Conservation (phyloP, 2,113 vertebrate species). For the Daphoenositta chrysoptera region DNA sequence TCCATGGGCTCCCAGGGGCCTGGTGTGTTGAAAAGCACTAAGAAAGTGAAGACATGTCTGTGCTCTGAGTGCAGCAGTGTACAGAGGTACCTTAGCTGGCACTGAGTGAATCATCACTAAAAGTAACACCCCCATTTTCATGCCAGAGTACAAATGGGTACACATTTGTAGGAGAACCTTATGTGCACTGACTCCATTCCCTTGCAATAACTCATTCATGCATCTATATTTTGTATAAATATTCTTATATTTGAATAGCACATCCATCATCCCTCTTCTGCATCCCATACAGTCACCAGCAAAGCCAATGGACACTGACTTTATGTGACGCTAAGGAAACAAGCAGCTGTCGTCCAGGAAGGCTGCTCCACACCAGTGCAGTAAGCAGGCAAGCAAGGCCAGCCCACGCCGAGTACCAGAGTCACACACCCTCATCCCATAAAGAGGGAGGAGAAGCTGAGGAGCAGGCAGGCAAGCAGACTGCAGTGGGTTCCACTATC, state of each 20-base stretch:
- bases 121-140: background rate
- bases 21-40: background rate
- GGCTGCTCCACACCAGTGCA: background rate
- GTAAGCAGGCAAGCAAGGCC: background rate
- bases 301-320: background rate
- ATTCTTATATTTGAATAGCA: background rate
- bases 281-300: background rate
- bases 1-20: background rate
- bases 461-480: background rate
- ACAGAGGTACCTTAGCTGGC: background rate
- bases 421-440: background rate
- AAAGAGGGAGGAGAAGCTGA: background rate
- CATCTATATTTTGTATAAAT: background rate
- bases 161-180: background rate
- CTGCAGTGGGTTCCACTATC: background rate
- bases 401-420: accelerated
- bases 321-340: background rate
- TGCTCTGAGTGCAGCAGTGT: background rate
- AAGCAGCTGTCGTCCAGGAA: background rate
- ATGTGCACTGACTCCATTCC: background rate
- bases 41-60: background rate
- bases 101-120: background rate
- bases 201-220: background rate
- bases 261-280: background rate
- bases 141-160: background rate